A percentile compares a stretch with the other conserved stretches of the same genome.
phyloP scores from a whole-genome alignment of 2,888 invertebrate genomes.

The Galeruca laticollis region DNA sequence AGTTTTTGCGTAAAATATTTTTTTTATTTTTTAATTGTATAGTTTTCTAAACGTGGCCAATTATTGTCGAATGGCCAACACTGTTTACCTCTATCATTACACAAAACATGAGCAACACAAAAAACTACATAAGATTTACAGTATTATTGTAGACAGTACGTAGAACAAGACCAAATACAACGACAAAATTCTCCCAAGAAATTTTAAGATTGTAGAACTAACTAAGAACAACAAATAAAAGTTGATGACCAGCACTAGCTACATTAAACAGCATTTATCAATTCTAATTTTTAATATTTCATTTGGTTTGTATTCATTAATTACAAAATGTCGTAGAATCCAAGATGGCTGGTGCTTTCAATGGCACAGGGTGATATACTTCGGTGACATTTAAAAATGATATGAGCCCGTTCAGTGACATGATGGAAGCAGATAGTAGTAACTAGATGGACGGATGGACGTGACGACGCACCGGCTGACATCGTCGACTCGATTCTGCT shows the following conservation, averaged over 20 bases:
- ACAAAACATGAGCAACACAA: too few species aligned
- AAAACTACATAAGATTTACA: too few species aligned
- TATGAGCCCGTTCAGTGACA: constrained; percentile 48
- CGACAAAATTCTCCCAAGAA: too few species aligned
- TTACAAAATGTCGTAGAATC: constrained; percentile 56
- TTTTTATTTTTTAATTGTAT: too few species aligned
- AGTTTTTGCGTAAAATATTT: too few species aligned
- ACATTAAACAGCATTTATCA: neutral
- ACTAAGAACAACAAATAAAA: too few species aligned
- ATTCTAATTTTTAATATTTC: constrained; percentile 24
- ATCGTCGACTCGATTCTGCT: neutral
- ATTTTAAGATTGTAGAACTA: too few species aligned
- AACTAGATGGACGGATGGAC: constrained; percentile 39
- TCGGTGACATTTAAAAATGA: constrained; percentile 61
- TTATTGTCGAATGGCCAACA: too few species aligned
- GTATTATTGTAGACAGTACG: too few species aligned
- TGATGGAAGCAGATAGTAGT: constrained; percentile 44
- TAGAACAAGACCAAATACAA: too few species aligned
- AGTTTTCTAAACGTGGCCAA: too few species aligned
- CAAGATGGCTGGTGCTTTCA: constrained; percentile 58
- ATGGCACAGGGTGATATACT: constrained; percentile 26
- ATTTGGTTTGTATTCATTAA: constrained; percentile 56
- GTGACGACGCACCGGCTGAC: constrained; percentile 30
- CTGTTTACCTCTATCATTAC: too few species aligned
- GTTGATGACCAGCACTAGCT: neutral